These are phyloP conservation scores for Meganola albula DNA, from an alignment of 2,888 invertebrate species.

Conservation along the genomic window DNA sequence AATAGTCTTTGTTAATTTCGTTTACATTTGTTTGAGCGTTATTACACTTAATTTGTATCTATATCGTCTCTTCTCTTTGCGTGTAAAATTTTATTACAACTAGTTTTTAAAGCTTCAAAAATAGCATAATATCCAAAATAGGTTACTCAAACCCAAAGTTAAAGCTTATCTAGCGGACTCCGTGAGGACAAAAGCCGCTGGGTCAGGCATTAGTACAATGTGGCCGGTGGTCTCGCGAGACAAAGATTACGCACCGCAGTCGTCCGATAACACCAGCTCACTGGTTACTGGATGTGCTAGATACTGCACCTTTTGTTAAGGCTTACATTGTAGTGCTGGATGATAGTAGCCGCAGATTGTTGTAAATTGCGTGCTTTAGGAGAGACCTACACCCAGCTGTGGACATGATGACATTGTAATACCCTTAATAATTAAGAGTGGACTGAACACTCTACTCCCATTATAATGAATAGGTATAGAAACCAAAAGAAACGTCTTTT, in stretches of 20 bases:
- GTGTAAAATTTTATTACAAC: too few relatives aligned
- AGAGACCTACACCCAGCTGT: too few relatives aligned
- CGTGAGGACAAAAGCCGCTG: conserved; percentile 48
- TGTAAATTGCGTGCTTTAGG: too few relatives aligned
- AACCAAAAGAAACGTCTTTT: too few relatives aligned
- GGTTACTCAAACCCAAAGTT: conserved; percentile 45
- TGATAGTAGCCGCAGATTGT: too few relatives aligned
- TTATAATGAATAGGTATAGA: too few relatives aligned
- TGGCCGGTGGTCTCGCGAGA: conserved; percentile 54
- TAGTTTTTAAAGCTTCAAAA: too few relatives aligned
- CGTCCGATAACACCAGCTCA: conserved; percentile 38
- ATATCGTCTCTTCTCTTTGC: too few relatives aligned
- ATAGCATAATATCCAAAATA: conserved; percentile 33
- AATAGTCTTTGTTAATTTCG: conserved; percentile 55
- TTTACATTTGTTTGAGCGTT: conserved; percentile 50
- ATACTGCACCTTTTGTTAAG: conserved; percentile 21
- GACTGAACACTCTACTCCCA: too few relatives aligned
- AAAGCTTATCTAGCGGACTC: conserved; percentile 51
- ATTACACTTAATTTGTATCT: conserved; percentile 38
- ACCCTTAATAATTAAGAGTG: too few relatives aligned
- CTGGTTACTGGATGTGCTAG: conserved; percentile 34
- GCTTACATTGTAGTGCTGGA: conserved; percentile 8
- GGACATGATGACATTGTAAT: too few relatives aligned
- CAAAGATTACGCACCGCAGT: conserved; percentile 62
- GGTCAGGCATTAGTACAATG: conserved; percentile 48